Base-by-base conservation (phyloP, 2,797 vertebrate genomes). In the Gymnoscopelus braueri region DNA sequence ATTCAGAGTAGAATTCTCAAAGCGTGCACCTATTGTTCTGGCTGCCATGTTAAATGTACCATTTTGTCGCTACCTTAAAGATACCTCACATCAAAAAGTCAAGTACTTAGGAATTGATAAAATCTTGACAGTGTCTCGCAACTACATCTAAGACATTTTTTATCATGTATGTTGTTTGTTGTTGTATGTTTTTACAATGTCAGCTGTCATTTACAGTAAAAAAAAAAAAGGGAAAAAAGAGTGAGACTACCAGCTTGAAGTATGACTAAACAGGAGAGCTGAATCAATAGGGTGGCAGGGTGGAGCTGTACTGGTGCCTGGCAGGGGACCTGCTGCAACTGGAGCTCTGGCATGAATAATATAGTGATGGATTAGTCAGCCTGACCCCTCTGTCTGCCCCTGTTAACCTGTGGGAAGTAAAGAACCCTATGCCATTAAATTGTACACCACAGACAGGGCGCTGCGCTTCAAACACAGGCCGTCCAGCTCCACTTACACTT, bases 331-430 rank as follows among this genome's bases (percentile, higher is more conserved):
- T 39, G 70, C 69, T 75, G 88, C 54, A 80, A 88, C 82, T 15
- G 26, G 79, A 90, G 77, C 83, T 69, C 56, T 23, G 66, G 10
- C 82, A 91, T 91, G 68, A 90, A 90, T 91, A 87, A 88, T 86
- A 79, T 77, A 90, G 77, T 26, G 76, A 77, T 73, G 44, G 65
- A 75, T 84, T 75, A 85, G 64, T 65, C 78, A 32, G 65, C 68
- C 62, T 64, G 60, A 67, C 59, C 76, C 76, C 79, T 26, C 59
- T 10, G 57, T 78, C 65, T 68, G 55, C 55, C 63, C 69, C 71
- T 67, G 63, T 76, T 80, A 72, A 86, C 77, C 74, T 72, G 62
- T 13, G 29, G 72, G 53, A 53, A 56, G 67, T 60, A 59, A 77
- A 48, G 62, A 72, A 78, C 71, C 72, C 80, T 8, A 15, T 77